Conservation (phyloP, 2,797 vertebrate genomes). For the Spinus olivaceus region DNA sequence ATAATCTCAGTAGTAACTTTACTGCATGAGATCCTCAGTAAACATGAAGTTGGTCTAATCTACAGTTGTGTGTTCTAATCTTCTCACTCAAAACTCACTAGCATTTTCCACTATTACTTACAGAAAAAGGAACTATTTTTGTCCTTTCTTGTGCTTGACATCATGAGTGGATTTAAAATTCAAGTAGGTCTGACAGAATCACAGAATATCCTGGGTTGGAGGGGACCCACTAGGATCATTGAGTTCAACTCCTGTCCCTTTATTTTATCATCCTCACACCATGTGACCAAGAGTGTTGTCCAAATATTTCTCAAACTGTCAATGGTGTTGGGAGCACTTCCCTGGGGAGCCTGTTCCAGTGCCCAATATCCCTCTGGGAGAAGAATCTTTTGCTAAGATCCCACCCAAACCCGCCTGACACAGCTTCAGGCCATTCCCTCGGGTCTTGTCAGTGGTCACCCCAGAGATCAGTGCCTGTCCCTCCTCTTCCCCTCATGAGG, state of each 20-base stretch:
- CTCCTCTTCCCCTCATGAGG: neutral
- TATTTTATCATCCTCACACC: neutral
- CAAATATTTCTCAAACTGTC: neutral
- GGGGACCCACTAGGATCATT: rapidly evolving
- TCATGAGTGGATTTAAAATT: neutral
- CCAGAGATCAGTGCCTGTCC: neutral
- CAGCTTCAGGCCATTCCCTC: neutral
- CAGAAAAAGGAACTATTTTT: neutral
- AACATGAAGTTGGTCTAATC: neutral
- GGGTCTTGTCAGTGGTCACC: neutral
- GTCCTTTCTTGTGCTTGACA: neutral
- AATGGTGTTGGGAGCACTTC: neutral
- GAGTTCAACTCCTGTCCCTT: rapidly evolving
- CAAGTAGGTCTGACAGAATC: neutral
- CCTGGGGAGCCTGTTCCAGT: neutral
- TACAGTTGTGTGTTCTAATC: neutral
- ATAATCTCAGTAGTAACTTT: neutral
- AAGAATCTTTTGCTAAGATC: neutral
- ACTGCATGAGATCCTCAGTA: neutral
- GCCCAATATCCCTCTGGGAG: neutral
- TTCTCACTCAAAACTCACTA: neutral
- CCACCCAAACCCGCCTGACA: neutral
- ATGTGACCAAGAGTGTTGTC: neutral
- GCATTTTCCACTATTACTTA: neutral
- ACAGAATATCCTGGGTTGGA: neutral